Evolutionary conservation across 2,888 invertebrate species (phyloP), one percentile per base, ranked within the genome.

Genomic region (Rhyacophila evoluta): DNA sequence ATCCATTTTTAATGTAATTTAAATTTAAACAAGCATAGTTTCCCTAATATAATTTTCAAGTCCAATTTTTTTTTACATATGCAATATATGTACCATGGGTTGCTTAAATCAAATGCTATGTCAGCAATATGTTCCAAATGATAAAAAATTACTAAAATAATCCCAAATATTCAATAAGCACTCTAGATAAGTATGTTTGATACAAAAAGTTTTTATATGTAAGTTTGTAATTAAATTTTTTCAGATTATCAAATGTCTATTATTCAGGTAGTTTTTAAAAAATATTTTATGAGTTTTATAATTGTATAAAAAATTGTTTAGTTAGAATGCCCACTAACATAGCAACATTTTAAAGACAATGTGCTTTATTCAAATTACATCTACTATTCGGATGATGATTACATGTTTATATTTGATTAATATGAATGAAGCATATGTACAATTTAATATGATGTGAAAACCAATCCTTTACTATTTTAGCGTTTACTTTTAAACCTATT

Each of bases 341-440:
- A 12, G 39, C 1, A 2, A 39, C 15, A 1, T 25, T 25, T 1
- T 12, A 10, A 8, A 19, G 55, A 55, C 8, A 19, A 25, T 19
- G 12, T 10, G 55, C 55, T 19, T 19, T 19, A 55, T 55, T 19
- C 10, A 55, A 19, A 55, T 55, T 55, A 55, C 8, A 10, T 55
- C 3, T 55, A 55, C 25, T 10, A 19, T 19, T 19, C 19, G 25
- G 19, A 55, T 55, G 55, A 19, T 19, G 6, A 55, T 55, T 55
- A 19, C 15, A 2, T n/a, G n/a, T n/a, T n/a, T 15, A 19, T 15
- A 41, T 41, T 1, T 10, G 19, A 55, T 19, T 55, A 25, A 25
- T 55, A 55, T 55, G 55, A 55, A 55, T 6, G 55, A 55, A 55
- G 55, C 55, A 0, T 55, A 55, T 55, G 5, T 55, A 55, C 55